Percentiles rank a stretch among this genome's conserved stretches.
phyloP scores from a whole-genome alignment of 2,888 invertebrate species.

The Carcina quercana region DNA sequence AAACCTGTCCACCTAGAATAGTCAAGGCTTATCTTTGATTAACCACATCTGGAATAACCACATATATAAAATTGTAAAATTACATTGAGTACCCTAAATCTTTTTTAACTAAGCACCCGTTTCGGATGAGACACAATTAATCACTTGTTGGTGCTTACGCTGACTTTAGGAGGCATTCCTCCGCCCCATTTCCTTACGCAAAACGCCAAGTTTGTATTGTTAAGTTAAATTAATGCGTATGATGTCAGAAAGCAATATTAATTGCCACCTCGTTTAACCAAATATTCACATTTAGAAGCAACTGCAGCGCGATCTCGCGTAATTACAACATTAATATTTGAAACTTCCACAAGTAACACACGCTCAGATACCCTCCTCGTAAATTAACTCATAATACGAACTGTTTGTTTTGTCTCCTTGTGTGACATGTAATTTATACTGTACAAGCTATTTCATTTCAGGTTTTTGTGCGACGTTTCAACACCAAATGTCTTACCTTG shows the following conservation, averaged over 20 bases:
- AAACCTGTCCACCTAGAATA: too few species aligned
- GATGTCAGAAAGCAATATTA: constrained; percentile 50
- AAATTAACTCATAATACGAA: too few species aligned
- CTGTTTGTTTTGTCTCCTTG: too few species aligned
- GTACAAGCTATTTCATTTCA: too few species aligned
- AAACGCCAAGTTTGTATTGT: constrained; percentile 51
- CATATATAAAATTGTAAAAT: constrained; percentile 10
- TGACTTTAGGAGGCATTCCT: constrained; percentile 20
- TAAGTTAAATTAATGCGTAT: constrained; percentile 55
- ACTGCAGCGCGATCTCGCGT: constrained; percentile 27
- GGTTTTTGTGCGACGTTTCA: too few species aligned
- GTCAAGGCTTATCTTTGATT: too few species aligned
- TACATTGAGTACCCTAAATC: constrained; percentile 15
- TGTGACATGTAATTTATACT: too few species aligned
- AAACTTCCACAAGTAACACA: constrained; percentile 23
- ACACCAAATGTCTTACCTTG: too few species aligned
- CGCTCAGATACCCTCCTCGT: constrained; percentile 17
- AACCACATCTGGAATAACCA: too few species aligned
- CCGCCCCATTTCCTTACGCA: constrained; percentile 33
- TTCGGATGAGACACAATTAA: constrained; percentile 25
- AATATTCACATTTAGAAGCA: constrained; percentile 33
- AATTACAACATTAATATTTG: constrained; percentile 40
- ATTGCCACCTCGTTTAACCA: constrained; percentile 41
- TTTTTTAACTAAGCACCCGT: constrained; percentile 16
- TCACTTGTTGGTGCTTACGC: constrained; percentile 23